Evolutionary conservation across 92 coral and sea anemone genomes (phyloP), one percentile per base, ranked within the genome.

Genomic region (Isaurus tuberculatus): DNA sequence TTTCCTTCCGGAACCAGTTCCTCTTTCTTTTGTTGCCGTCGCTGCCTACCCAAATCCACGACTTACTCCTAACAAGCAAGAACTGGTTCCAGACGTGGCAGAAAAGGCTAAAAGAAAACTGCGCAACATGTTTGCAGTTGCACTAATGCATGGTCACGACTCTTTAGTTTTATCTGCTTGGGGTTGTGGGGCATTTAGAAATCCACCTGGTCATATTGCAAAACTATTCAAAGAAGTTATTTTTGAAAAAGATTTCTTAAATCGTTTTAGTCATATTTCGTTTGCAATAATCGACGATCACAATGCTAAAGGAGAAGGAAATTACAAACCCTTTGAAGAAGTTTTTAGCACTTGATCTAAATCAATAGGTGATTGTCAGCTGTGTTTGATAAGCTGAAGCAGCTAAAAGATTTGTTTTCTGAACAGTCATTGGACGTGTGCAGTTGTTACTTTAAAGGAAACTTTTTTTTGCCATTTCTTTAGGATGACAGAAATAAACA

Each of bases 161-260:
- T 86, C 95, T 1, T 87, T 93, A 19, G 98, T 93, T 34, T 33
- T 93, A 51, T 93, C 98, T 36, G 98, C 98, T 2, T 90, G 93
- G 91, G 98, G 98, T 1, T 93, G 98, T 79, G 98, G 98, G 3
- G 98, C 98, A 53, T 93, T 93, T 51, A 73, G 98, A 75, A 93
- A 93, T 70, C 98, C 98, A 9, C 91, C 98, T 11, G 46, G 81
- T 29, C 98, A 93, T 80, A 46, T 93, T 51, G 98, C 98, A 23
- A 83, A 85, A 79, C 83, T 93, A 20, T 93, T 93, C 34, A 87
- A 87, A 69, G 93, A 86, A 27, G 90, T 93, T 14, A 61, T 93
- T 16, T 69, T 48, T 37, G 98, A 93, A 36, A 65, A 70, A 3
- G 79, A 43, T 72, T 91, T 93, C 77, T 69, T 31, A 30, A 84